Percentiles rank a stretch among this genome's conserved stretches.
These are phyloP conservation scores for Xylota segnis DNA, from an alignment of 2,888 invertebrate species.

Conservation along the genomic window DNA sequence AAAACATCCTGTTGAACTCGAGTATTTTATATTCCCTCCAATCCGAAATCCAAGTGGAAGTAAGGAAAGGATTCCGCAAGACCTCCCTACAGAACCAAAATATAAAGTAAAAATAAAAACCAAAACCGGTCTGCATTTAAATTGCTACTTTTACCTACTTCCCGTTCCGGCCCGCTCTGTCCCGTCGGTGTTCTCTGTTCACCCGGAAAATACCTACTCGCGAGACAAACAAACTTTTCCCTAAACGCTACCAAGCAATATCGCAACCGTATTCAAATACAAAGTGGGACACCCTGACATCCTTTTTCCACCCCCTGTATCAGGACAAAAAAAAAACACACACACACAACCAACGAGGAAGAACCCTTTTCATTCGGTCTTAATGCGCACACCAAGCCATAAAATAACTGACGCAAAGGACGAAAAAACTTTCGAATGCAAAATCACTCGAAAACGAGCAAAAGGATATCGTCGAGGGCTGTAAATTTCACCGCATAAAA, in stretches of 20 bases:
- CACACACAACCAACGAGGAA: background rate
- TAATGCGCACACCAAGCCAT: conserved; percentile 35
- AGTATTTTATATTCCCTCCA: conserved; percentile 26
- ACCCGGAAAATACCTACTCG: conserved; percentile 20
- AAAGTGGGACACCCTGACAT: conserved; percentile 33
- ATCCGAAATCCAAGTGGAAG: conserved; percentile 32
- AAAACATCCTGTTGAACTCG: conserved; percentile 47
- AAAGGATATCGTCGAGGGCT: conserved; percentile 35
- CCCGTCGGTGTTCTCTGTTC: background rate
- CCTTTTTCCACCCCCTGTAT: background rate
- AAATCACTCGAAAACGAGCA: conserved; percentile 51
- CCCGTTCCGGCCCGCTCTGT: background rate
- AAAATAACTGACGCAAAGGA: conserved; percentile 36
- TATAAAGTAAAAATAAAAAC: conserved; percentile 27
- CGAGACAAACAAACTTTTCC: conserved; percentile 27
- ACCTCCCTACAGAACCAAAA: conserved; percentile 1
- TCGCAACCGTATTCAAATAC: conserved; percentile 25
- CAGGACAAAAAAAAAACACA: background rate
- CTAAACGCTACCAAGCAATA: conserved; percentile 22
- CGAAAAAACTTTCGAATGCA: conserved; percentile 48
- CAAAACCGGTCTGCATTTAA: conserved; percentile 49
- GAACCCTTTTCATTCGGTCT: conserved; percentile 36
- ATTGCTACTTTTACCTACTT: conserved; percentile 47
- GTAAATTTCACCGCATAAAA: conserved; percentile 62
- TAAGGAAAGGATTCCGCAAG: background rate